These are phyloP conservation scores for Chromobotia macracanthus DNA, from an alignment of 2,797 vertebrate species.

Conservation along the genomic window DNA sequence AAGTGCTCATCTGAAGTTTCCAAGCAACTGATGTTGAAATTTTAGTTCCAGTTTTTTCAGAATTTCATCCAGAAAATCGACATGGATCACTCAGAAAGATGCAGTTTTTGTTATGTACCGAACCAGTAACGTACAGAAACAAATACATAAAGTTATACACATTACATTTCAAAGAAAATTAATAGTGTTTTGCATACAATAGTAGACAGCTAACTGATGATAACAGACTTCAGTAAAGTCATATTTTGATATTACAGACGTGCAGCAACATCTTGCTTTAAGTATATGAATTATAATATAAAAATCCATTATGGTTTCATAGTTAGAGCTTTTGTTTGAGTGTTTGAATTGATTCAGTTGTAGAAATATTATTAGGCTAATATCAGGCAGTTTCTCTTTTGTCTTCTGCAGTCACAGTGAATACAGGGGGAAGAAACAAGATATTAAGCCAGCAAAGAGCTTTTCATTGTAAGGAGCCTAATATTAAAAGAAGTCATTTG, in stretches of 20 bases:
- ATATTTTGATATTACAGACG: neutral
- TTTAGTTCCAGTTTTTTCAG: no score
- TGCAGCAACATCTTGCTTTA: neutral
- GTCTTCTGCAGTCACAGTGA: slow-evolving; percentile 46
- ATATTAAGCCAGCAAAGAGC: slow-evolving; percentile 52
- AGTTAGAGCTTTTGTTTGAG: slow-evolving; percentile 56
- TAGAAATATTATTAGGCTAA: slow-evolving; percentile 70
- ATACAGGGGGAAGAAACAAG: slow-evolving; percentile 53
- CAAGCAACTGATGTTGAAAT: no score
- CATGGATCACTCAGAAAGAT: no score
- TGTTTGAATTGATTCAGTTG: slow-evolving; percentile 68
- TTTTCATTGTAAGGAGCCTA: slow-evolving; percentile 56
- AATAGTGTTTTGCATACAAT: no score
- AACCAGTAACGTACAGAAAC: no score
- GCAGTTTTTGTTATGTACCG: no score
- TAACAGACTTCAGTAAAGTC: neutral
- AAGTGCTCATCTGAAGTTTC: no score
- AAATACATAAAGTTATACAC: no score
- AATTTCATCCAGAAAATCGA: no score
- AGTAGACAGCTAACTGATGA: no score
- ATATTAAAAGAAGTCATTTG: slow-evolving; percentile 60
- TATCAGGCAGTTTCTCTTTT: slow-evolving; percentile 59
- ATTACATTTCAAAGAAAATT: no score
- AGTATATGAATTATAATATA: slow-evolving; percentile 29
- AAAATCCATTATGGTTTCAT: slow-evolving; percentile 26